Base-by-base conservation (phyloP, 2,888 invertebrate genomes). In the Caradrina clavipalpis region DNA sequence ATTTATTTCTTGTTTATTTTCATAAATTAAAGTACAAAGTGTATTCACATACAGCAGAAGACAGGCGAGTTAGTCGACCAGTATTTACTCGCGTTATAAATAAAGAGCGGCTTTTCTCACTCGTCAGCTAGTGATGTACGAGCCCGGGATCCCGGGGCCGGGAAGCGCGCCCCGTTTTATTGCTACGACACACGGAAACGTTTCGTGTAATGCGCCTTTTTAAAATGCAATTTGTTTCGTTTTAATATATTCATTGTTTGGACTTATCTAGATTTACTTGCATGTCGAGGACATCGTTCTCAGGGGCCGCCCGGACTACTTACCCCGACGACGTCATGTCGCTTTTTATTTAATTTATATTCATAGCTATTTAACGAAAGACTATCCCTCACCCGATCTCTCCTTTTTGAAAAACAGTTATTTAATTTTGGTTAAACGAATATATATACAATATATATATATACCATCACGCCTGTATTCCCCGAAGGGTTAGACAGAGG, bases 181-280 rank as follows among this genome's bases (percentile, higher is more conserved):
- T 80, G 72, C 78, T 77, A 69, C 75, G 81, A 81, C 83, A 83
- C 82, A 83, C 82, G 82, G 80, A 80, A 83, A 75, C 80, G 66
- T 80, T 83, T 70, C 82, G 68, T 81, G 83, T 83, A 79, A 80
- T 77, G 75, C 63, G 59, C 60, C 79, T 81, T 83, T 83, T 83
- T 83, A 81, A 81, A 83, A 78, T 83, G 72, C 83, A 81, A 83
- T 83, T 83, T 83, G 81, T 83, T 83, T 75, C 63, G 49, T 81
- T 83, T 80, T 83, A 83, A 83, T 81, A 73, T 83, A 83, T 83
- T 83, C 82, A 78, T 83, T 83, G 83, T 73, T 82, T 77, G 65
- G 66, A 78, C 74, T 80, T 81, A 83, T 83, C 83, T 83, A 78
- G 83, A 83, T 81, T 70, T 80, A 77, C 55, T 75, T 63, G 71